Conservation (phyloP, 2,797 vertebrate species). For the Catamblyrhynchus diadema region DNA sequence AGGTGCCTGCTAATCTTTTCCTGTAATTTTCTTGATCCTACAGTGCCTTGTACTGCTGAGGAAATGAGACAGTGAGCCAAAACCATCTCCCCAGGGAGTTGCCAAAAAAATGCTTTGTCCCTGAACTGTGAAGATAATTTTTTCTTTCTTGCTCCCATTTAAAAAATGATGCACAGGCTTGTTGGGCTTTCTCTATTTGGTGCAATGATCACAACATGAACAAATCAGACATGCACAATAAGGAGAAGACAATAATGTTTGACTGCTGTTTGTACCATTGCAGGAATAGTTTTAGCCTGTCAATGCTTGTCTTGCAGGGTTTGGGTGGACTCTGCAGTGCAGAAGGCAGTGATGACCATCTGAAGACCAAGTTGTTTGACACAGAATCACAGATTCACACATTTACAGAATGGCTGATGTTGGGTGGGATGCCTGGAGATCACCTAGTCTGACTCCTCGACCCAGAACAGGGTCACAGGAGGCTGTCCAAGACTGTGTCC, state of each 20-base stretch:
- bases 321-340: neutral
- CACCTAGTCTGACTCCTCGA: neutral
- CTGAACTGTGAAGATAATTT: neutral
- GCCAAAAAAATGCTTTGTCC: conserved; percentile 10
- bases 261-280: neutral
- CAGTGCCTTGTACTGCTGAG: conserved; percentile 8
- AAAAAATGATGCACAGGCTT: neutral
- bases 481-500: neutral
- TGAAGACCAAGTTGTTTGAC: neutral
- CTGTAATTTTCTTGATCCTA: conserved; percentile 51
- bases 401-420: neutral
- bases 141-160: neutral
- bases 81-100: neutral
- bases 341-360: neutral
- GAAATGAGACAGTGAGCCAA: conserved; percentile 33
- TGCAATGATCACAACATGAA: neutral
- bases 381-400: neutral
- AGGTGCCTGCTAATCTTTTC: conserved; percentile 59
- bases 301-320: rapidly evolving
- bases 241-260: neutral
- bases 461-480: neutral
- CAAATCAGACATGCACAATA: neutral
- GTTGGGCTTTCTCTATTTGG: neutral
- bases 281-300: neutral
- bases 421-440: neutral